Evolutionary conservation across 2,888 invertebrate species (phyloP).

Genomic region (Nemotelus pantherinus): DNA sequence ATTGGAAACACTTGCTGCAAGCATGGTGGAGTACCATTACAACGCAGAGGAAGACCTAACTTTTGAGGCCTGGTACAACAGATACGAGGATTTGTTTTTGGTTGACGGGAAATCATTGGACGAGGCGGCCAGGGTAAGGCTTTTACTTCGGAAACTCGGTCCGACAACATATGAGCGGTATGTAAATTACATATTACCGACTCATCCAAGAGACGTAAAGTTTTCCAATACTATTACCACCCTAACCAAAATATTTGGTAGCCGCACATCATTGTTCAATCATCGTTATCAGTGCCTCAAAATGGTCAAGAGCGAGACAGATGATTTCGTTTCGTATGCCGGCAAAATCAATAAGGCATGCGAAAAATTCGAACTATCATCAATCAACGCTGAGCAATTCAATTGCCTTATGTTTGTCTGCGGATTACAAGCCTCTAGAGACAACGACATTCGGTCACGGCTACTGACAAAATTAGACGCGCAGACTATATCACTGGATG

Average conservation of each 20-base stretch:
- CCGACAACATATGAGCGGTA: slow-evolving; percentile 45
- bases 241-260: neutral
- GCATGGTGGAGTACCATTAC: neutral
- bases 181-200: neutral
- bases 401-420: slow-evolving; percentile 52
- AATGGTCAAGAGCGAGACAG: slow-evolving; percentile 41
- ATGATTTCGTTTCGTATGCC: slow-evolving; percentile 49
- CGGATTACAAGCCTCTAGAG: slow-evolving; percentile 48
- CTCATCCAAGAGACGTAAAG: neutral
- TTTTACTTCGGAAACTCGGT: slow-evolving; percentile 49
- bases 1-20: neutral
- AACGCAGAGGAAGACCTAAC: neutral
- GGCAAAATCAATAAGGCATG: slow-evolving; percentile 48
- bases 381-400: slow-evolving; percentile 50
- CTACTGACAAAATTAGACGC: slow-evolving; percentile 47
- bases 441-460: slow-evolving; percentile 50
- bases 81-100: neutral
- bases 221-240: neutral
- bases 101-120: slow-evolving; percentile 47
- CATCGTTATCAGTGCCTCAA: neutral
- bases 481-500: slow-evolving; percentile 25
- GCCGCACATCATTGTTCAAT: neutral
- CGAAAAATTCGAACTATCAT: slow-evolving; percentile 49
- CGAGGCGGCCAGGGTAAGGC: slow-evolving; percentile 48
- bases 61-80: neutral